These are phyloP conservation scores for Hemiprocne comata DNA, from an alignment of 2,113 vertebrate genomes.

Conservation along the genomic window DNA sequence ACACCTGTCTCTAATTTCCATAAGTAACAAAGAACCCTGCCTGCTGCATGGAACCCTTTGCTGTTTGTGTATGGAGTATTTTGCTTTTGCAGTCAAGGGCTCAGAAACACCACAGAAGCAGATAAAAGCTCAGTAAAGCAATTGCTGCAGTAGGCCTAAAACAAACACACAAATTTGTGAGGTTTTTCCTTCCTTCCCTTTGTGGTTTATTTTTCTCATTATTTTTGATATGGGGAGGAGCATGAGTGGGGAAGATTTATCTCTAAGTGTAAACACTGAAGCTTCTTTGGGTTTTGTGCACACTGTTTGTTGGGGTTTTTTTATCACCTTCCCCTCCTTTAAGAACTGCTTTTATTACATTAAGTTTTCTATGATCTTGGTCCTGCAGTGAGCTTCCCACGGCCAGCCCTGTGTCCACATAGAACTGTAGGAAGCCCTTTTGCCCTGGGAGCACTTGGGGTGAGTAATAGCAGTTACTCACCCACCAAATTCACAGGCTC, in stretches of 20 bases:
- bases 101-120: not conserved
- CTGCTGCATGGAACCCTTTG: not conserved
- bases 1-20: conserved; percentile 5
- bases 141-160: not conserved
- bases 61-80: not conserved
- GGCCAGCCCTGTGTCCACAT: not conserved
- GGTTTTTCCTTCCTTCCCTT: conserved; percentile 61
- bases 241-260: not conserved
- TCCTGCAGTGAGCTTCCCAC: not conserved
- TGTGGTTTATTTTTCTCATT: conserved; percentile 42
- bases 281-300: not conserved
- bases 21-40: not conserved
- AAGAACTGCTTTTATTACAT: not conserved
- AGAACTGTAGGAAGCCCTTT: not conserved
- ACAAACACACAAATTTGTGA: not conserved
- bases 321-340: not conserved
- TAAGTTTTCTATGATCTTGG: not conserved
- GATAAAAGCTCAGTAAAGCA: conserved; percentile 7
- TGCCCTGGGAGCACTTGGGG: not conserved
- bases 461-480: not conserved
- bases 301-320: not conserved
- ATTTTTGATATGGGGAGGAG: not conserved
- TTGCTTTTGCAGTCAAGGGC: not conserved
- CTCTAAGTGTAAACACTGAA: not conserved
- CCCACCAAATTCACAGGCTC: not conserved